Evolutionary conservation across 1,140 invertebrate species (phyloP).

Genomic region (Aphelenchoides besseyi): DNA sequence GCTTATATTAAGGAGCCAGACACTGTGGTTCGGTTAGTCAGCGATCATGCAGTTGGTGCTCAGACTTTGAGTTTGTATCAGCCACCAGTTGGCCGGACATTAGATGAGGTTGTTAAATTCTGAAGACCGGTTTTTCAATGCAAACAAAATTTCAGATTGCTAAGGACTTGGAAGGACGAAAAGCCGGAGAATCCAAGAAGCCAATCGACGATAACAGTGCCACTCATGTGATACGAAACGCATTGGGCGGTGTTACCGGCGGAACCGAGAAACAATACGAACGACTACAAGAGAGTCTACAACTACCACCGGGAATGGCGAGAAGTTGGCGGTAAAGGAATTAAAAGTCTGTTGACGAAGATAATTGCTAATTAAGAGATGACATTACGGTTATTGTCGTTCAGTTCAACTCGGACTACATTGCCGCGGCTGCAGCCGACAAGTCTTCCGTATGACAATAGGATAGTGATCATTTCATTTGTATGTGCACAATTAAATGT

Average conservation of each 20-base stretch:
- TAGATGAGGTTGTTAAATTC: conserved; percentile 42
- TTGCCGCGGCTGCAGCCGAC: neutral
- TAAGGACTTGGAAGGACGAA: conserved; percentile 42
- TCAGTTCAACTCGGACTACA: conserved; percentile 52
- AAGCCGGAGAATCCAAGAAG: conserved; percentile 52
- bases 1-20: conserved; percentile 49
- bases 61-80: conserved; percentile 53
- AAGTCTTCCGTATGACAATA: no score
- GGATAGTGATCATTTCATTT: no score
- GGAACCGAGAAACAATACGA: conserved; percentile 57
- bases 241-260: conserved; percentile 57
- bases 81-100: conserved; percentile 35
- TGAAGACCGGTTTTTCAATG: neutral
- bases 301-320: conserved; percentile 20
- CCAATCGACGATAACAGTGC: conserved; percentile 60
- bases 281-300: conserved; percentile 33
- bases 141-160: conserved; percentile 39
- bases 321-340: conserved; percentile 9
- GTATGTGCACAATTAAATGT: no score
- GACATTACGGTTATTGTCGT: conserved; percentile 61
- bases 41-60: conserved; percentile 53
- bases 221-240: conserved; percentile 60
- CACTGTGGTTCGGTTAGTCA: conserved; percentile 58
- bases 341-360: neutral
- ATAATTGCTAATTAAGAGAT: conserved; percentile 41